Percentiles rank a stretch among this genome's conserved stretches.
phyloP scores from a whole-genome alignment of 2,888 invertebrate species.

The Lamellibrachia satsuma region DNA sequence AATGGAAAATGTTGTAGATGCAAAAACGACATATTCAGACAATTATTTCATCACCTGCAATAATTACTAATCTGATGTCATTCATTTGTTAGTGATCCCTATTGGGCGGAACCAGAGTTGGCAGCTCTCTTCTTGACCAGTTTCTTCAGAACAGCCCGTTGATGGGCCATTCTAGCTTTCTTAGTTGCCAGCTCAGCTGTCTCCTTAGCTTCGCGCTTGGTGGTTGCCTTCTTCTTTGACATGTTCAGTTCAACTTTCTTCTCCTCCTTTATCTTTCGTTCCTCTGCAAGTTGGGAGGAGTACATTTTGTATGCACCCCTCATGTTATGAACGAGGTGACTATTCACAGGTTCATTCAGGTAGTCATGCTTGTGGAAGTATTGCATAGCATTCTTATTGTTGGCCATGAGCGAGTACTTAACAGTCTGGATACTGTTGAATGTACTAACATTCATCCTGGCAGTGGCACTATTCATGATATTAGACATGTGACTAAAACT shows the following conservation, averaged over 20 bases:
- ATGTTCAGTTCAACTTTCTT: not conserved
- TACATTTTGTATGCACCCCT: not conserved
- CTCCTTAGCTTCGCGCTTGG: not conserved
- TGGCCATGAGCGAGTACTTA: no score
- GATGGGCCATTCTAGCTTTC: not conserved
- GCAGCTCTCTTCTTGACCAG: not conserved
- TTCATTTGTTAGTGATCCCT: not conserved
- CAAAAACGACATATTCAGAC: not conserved
- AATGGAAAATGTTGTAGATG: no score
- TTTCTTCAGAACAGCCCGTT: not conserved
- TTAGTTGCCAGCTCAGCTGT: not conserved
- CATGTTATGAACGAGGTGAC: not conserved
- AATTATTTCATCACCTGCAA: not conserved
- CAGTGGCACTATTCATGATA: no score
- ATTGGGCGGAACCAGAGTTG: not conserved
- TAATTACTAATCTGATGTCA: not conserved
- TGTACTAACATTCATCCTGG: no score
- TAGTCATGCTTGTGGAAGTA: not conserved
- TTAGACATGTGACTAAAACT: no score
- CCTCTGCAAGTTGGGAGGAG: not conserved
- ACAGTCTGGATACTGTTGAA: no score
- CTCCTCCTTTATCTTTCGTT: not conserved
- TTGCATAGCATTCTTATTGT: not conserved
- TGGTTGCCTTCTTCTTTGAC: not conserved
- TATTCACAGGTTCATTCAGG: not conserved